Conservation (phyloP, 2,113 vertebrate genomes). For the Empidonax alnorum region DNA sequence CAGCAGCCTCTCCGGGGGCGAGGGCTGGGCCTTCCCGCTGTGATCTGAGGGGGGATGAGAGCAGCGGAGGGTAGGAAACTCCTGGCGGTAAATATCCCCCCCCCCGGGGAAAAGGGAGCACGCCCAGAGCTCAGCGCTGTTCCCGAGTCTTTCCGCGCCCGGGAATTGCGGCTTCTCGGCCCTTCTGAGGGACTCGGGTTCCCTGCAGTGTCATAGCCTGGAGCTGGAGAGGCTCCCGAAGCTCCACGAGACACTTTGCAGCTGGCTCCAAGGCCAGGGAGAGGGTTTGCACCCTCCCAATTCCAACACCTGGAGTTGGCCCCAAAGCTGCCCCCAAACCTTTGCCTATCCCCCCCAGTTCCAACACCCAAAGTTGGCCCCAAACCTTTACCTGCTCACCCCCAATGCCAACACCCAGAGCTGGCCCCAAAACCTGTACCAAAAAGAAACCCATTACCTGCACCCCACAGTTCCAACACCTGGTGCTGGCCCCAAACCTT, state of each 20-base stretch:
- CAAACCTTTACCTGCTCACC: no score
- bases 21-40: conserved; percentile 84
- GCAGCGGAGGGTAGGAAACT: background rate
- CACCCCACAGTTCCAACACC: no score
- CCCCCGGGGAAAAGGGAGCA: no score
- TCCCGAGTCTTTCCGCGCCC: background rate
- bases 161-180: background rate
- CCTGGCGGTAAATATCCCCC: background rate
- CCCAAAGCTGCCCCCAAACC: no score
- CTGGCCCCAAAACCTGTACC: background rate
- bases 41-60: conserved; percentile 75
- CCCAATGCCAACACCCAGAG: background rate
- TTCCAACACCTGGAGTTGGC: no score
- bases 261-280: background rate
- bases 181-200: background rate
- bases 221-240: background rate
- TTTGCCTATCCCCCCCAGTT: no score
- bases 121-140: no score
- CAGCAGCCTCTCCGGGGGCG: conserved; percentile 86
- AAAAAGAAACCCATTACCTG: no score
- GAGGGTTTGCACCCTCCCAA: background rate
- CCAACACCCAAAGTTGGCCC: no score
- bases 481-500: no score
- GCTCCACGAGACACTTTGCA: background rate
- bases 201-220: no score